Evolutionary conservation across 2,888 invertebrate species (phyloP).

Genomic region (Dasysyrphus tricinctus): DNA sequence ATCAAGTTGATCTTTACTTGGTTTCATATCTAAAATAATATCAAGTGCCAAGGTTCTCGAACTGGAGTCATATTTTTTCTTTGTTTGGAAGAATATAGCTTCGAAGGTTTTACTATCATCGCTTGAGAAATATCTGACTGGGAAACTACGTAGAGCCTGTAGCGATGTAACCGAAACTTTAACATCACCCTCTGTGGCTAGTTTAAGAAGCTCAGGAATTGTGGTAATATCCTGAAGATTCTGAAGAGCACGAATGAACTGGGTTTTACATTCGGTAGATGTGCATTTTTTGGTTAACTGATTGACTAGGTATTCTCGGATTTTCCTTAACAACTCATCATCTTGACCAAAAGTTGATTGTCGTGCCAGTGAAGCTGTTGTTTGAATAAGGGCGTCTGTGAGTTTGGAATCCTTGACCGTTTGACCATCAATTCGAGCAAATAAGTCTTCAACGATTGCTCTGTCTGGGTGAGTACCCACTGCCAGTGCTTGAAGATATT

Average conservation of each 20-base stretch:
- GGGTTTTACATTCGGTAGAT: constrained; percentile 85
- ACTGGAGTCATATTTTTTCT: constrained; percentile 87
- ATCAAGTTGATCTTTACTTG: constrained; percentile 85
- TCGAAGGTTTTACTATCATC: constrained; percentile 84
- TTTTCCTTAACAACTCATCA: constrained; percentile 77
- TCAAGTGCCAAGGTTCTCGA: constrained; percentile 89
- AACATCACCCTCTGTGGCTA: constrained; percentile 84
- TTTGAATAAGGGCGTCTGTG: constrained; percentile 87
- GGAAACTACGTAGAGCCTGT: constrained; percentile 86
- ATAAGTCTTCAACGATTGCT: constrained; percentile 83
- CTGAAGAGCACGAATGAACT: constrained; percentile 88
- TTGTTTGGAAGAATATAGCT: constrained; percentile 86
- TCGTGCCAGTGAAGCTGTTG: constrained; percentile 86
- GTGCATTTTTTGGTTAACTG: constrained; percentile 84
- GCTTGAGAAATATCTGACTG: constrained; percentile 80
- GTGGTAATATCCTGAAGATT: constrained; percentile 87
- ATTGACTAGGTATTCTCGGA: constrained; percentile 81
- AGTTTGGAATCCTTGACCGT: constrained; percentile 85
- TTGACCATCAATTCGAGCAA: constrained; percentile 79
- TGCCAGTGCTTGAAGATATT: constrained; percentile 90
- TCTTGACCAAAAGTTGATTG: constrained; percentile 81
- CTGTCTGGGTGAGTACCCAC: constrained; percentile 87
- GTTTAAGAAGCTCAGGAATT: constrained; percentile 86
- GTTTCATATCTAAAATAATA: constrained; percentile 86
- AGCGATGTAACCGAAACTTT: constrained; percentile 87